Evolutionary conservation across 2,888 invertebrate species (phyloP).

Genomic region (Miltochrista miniata): DNA sequence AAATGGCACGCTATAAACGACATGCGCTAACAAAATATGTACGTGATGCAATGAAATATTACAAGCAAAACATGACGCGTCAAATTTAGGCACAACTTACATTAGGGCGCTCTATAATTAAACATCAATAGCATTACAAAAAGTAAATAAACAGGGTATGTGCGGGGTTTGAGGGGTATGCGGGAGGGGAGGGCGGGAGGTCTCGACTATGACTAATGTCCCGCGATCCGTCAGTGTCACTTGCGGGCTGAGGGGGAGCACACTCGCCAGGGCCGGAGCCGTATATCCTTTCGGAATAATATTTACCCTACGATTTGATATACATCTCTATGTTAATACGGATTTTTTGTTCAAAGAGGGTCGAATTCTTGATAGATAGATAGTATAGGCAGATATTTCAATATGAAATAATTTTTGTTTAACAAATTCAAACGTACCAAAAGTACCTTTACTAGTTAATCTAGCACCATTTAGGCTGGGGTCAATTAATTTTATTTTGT

Average conservation of each 20-base stretch:
- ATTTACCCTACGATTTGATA: constrained; percentile 74
- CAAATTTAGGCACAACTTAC: constrained; percentile 69
- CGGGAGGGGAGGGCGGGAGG: constrained; percentile 68
- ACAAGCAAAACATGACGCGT: constrained; percentile 69
- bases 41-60: constrained; percentile 58
- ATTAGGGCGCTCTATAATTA: constrained; percentile 81
- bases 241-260: constrained; percentile 72
- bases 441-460: constrained; percentile 1
- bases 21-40: constrained; percentile 42
- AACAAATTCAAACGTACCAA: constrained; percentile 3
- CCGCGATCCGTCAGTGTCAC: constrained; percentile 88
- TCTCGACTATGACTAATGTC: constrained; percentile 87
- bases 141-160: constrained; percentile 82
- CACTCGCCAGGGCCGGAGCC: constrained; percentile 74
- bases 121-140: constrained; percentile 83
- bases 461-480: neutral
- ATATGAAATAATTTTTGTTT: constrained; percentile 9
- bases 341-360: constrained; percentile 50
- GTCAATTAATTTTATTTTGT: neutral
- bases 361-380: constrained; percentile 28
- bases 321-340: constrained; percentile 76
- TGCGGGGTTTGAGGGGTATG: constrained; percentile 69
- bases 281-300: constrained; percentile 75
- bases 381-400: constrained; percentile 16
- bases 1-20: constrained; percentile 35